A percentile compares a stretch with the other conserved stretches of the same genome.
Conservation (phyloP, 2,797 vertebrate genomes). For the Anas capensis region DNA sequence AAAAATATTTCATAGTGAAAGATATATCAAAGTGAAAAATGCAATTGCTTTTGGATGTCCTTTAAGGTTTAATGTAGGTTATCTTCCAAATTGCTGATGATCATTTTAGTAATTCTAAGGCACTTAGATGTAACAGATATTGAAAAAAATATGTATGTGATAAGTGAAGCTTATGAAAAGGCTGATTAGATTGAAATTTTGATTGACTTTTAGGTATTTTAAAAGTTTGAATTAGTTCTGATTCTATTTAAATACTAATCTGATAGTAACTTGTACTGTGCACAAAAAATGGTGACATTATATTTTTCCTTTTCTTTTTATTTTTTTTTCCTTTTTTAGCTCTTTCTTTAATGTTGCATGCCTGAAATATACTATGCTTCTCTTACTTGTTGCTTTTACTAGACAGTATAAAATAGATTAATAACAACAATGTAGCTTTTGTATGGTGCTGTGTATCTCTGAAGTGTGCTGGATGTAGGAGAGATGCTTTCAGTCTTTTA, state of each 20-base stretch:
- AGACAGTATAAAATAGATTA: not conserved
- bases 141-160: not conserved
- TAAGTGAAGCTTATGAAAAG: not conserved
- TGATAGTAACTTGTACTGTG: not conserved
- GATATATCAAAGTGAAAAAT: not conserved
- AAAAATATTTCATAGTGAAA: not conserved
- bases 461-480: not conserved
- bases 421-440: not conserved
- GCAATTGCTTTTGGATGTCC: not conserved
- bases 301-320: not conserved
- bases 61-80: slow-evolving; percentile 1
- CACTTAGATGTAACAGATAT: not conserved
- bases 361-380: not conserved
- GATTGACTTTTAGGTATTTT: not conserved
- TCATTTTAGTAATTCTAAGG: not conserved
- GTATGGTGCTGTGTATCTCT: not conserved
- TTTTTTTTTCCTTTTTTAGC: not conserved
- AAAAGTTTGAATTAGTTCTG: not conserved
- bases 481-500: not conserved
- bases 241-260: not conserved
- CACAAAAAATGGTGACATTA: not conserved
- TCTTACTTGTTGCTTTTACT: not conserved
- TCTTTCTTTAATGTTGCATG: not conserved
- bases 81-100: not conserved
- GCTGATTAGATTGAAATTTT: slow-evolving; percentile 9